Base-by-base conservation (phyloP, 2,113 vertebrate species). In the Anguilla japonica region DNA sequence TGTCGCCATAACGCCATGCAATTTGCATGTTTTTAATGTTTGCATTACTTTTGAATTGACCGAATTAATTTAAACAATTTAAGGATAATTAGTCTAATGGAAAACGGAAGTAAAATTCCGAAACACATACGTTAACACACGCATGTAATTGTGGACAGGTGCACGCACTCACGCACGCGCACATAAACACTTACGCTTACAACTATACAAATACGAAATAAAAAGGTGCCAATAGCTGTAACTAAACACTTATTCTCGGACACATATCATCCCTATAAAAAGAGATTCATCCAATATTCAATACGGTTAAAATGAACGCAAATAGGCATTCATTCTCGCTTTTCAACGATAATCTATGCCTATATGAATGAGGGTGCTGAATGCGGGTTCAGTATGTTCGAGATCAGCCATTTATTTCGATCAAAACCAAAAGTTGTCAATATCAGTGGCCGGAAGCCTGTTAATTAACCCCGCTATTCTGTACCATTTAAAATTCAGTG, bases 131-230 rank as follows among this genome's bases (percentile, higher is more conserved):
- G n/a, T 26, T 22, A 11, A 79, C 13, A 79, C 50, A 90, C 85
- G 87, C 85, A 82, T 3, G 82, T 81, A 84, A 89, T 84, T 84
- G 86, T 87, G 84, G 43, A 46, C 87, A 80, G 86, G 60, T n/a
- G 78, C 79, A 53, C 79, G 86, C 83, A 88, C 89, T 71, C 86
- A 85, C 88, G 83, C 85, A 85, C n/a, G 81, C 22, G 2, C 40
- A 57, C 11, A 43, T 81, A 8, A 57, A 13, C 60, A 67, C 22
- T 20, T 20, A 67, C 26, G 22, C 18, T 26, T 8, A 67, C 22
- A 67, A 8, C 4, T 67, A 67, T 67, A 67, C 3, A 67, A 26
- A 26, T 26, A 67, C 22, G 11, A 67, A 22, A 67, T 67, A 67
- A 67, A 67, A 67, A 14, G 50, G 7, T 53, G 50, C 13, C 50